Evolutionary conservation across 64 coral and sea anemone species (phyloP), one percentile per base, ranked within the genome.

Genomic region (Pocillopora damicornis): DNA sequence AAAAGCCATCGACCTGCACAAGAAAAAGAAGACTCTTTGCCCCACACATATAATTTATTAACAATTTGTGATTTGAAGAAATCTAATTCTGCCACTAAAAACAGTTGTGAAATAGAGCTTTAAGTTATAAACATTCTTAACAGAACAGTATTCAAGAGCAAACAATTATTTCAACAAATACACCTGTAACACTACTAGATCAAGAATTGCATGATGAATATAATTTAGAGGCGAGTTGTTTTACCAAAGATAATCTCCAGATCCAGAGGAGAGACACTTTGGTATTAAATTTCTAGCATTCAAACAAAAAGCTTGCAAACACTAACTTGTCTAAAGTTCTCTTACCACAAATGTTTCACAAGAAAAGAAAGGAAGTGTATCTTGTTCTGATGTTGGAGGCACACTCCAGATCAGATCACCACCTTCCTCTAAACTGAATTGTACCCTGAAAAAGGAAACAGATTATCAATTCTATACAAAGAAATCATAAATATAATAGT

Each of bases 261-360:
- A 51, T 51, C 42, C 42, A 4, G 42, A 4, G 42, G 42, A 51
- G 7, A 51, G 7, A 51, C 42, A 51, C 42, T 51, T 51, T 7
- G 42, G 42, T 51, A 7, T 51, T 51, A 63, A 15, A 18, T 69
- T 69, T n/a, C 0, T 69, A 9, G 20, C 20, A 69, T 23, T 69
- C 9, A 69, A 25, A n/a, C 66, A 69, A 10, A 69, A 69, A 69
- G 20, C 20, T n/a, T 15, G 1, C 15, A 22, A 69, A n/a, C 17
- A 69, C 42, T 73, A 60, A 73, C 42, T 51, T 51, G 42, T 51
- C 42, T 51, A 51, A 51, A 51, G 2, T 51, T 7, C 42, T 51
- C 42, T 51, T 51, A 51, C 89, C 89, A 83, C 73, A 68, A 90
- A 90, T 14, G 89, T 90, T 73, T 90, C 60, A 64, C 89, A 90